Evolutionary conservation across 2,888 invertebrate genomes (phyloP), one percentile per base, ranked within the genome.

Genomic region (Cartodere bifasciata): DNA sequence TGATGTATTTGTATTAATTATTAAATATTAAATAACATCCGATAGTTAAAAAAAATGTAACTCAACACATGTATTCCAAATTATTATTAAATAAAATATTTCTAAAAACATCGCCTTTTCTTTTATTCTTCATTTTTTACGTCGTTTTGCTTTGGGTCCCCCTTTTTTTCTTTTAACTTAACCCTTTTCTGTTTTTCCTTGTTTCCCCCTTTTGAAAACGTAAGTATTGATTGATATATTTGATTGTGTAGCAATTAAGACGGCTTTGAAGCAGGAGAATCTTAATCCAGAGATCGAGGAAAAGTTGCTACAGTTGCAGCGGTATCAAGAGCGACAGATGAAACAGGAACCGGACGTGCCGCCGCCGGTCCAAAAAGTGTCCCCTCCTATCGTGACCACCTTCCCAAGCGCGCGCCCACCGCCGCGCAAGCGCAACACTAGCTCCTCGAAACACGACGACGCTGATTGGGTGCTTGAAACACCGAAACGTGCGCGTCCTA

Each of bases 231-330:
- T 26, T 26, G 4, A 26, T 12, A 13, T 27, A 13, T 30, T 13
- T 30, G 24, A 12, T 23, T 26, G 9, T n/a, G 32, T 66, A 88
- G 90, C 90, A 9, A 88, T 92, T 46, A 81, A 84, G 58, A 87
- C 84, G 57, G 90, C 88, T n/a, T 62, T 92, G 37, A 84, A 84
- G 58, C 85, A 86, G 60, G 87, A 88, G 50, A 88, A 87, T 56
- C 67, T 90, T 13, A 84, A 86, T 55, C 90, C 90, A 1, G 90
- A 90, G 60, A 85, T 91, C 41, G 88, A 90, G 56, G 88, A 91
- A 50, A 92, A 91, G 54, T 62, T 92, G 28, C 64, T 90, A 23
- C 86, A 86, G 47, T 67, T 90, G 46, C 90, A 90, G 58, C 71
- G 82, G 28, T 86, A 83, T 50, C 85, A 85, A 50, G 85, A 85